Percentiles rank a stretch among this genome's conserved stretches.
phyloP scores from a whole-genome alignment of 2,113 vertebrate species.

The Cyphomyrus discorhynchus region DNA sequence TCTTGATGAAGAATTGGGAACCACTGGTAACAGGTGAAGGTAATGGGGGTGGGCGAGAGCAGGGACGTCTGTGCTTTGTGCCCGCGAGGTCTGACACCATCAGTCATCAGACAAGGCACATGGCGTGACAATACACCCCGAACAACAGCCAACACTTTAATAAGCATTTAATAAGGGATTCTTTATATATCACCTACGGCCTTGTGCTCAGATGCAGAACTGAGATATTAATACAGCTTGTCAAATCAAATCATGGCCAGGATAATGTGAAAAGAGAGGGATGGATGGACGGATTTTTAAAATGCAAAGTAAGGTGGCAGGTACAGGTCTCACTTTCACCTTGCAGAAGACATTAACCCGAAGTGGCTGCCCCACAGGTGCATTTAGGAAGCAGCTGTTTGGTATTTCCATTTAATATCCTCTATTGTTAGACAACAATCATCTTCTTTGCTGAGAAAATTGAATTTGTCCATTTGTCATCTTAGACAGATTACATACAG shows the following conservation, averaged over 20 bases:
- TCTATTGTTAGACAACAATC: constrained; percentile 38
- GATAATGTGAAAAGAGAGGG: neutral
- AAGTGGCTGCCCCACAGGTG: neutral
- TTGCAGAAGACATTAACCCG: no score
- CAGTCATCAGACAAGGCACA: neutral
- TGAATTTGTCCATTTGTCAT: constrained; percentile 36
- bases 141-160: neutral
- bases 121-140: neutral
- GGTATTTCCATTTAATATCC: constrained; percentile 23
- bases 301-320: neutral
- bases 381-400: constrained; percentile 37
- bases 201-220: neutral
- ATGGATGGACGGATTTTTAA: neutral
- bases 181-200: neutral
- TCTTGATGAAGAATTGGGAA: neutral
- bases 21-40: neutral
- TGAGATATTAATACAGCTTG: neutral
- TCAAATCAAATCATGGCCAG: neutral
- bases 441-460: constrained; percentile 37
- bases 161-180: neutral
- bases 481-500: constrained; percentile 28
- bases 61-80: neutral
- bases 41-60: neutral
- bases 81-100: neutral
- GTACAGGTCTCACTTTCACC: neutral